These are phyloP conservation scores for Capricornis sumatraensis DNA, from an alignment of 2,113 vertebrate genomes.

Conservation along the genomic window DNA sequence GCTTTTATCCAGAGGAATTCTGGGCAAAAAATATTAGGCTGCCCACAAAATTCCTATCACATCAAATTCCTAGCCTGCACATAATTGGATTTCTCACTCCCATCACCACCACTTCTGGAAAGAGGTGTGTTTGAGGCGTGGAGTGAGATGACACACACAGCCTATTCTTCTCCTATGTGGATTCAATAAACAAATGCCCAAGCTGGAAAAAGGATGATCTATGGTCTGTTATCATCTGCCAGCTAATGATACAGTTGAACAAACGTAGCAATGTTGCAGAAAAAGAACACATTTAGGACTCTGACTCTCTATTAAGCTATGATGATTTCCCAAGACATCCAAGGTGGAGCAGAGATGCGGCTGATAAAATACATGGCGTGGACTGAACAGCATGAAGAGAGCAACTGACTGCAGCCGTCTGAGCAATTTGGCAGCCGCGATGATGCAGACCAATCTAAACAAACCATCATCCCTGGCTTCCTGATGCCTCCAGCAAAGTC, in stretches of 20 bases:
- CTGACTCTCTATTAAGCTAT: constrained; percentile 32
- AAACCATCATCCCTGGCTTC: background rate
- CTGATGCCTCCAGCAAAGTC: constrained; percentile 25
- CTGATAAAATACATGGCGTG: constrained; percentile 51
- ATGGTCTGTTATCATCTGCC: constrained; percentile 44
- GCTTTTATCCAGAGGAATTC: constrained; percentile 6
- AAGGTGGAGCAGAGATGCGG: constrained; percentile 63
- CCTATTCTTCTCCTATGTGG: constrained; percentile 49
- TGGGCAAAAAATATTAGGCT: background rate
- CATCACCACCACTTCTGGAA: background rate
- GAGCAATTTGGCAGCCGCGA: constrained; percentile 55
- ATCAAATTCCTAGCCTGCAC: background rate
- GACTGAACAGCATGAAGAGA: constrained; percentile 35
- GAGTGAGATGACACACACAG: background rate
- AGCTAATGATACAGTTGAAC: constrained; percentile 65
- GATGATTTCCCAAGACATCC: constrained; percentile 68
- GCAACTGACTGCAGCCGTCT: constrained; percentile 64
- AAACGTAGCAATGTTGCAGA: constrained; percentile 42
- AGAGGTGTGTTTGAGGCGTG: background rate
- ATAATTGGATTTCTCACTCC: background rate
- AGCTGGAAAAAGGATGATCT: constrained; percentile 61
- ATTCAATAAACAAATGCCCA: constrained; percentile 9
- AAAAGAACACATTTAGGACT: constrained; percentile 68
- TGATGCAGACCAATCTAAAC: constrained; percentile 64
- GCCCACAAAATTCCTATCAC: background rate